Conservation (phyloP, 2,113 vertebrate genomes). For the Opisthocomus hoazin region DNA sequence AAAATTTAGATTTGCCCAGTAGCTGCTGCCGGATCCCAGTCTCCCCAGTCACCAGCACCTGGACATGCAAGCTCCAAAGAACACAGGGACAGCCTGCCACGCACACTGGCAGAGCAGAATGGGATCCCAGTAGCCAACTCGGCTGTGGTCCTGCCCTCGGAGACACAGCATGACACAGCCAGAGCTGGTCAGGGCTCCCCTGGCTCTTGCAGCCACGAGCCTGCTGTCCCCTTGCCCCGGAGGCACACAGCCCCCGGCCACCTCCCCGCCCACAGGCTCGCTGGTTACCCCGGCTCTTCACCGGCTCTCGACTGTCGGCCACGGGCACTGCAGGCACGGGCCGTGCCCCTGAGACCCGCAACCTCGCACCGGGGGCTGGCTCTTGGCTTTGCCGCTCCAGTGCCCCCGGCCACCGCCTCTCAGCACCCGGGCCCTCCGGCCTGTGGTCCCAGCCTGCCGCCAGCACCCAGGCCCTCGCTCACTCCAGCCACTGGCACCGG, state of each 20-base stretch:
- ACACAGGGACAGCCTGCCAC: neutral
- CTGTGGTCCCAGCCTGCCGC: no score
- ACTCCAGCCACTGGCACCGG: neutral
- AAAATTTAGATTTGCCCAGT: neutral
- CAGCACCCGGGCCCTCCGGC: neutral
- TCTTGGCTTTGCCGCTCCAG: neutral
- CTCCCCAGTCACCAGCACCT: neutral
- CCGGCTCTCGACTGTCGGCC: no score
- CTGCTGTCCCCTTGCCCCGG: neutral
- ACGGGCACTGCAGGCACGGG: no score
- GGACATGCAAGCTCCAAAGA: neutral
- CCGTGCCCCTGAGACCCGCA: no score
- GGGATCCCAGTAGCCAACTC: neutral
- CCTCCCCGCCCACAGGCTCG: neutral
- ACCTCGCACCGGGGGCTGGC: neutral
- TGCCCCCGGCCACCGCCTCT: neutral
- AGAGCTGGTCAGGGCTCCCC: neutral
- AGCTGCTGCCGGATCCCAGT: neutral
- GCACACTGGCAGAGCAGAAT: neutral
- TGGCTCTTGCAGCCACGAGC: neutral
- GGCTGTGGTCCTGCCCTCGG: neutral
- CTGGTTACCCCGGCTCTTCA: neutral
- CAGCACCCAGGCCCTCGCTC: neutral
- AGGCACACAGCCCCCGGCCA: neutral
- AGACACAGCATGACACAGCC: neutral